Conservation (phyloP, 2,797 vertebrate species). For the Squalus acanthias region DNA sequence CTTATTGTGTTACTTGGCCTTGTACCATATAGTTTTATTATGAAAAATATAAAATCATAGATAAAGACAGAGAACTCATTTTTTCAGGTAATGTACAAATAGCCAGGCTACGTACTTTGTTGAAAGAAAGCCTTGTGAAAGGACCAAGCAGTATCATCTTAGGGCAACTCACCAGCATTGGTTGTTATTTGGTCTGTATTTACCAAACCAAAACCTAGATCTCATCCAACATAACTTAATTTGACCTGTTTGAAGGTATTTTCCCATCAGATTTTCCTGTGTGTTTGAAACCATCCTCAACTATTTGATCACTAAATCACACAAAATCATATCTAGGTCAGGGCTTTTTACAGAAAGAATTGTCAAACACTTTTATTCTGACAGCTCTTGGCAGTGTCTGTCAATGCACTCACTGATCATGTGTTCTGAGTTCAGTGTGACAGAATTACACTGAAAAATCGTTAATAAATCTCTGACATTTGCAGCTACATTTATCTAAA, state of each 20-base stretch:
- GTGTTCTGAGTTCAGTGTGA: not conserved
- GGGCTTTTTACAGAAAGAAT: not conserved
- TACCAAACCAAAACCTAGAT: not conserved
- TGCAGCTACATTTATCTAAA: not conserved
- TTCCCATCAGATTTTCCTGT: not conserved
- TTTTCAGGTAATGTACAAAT: not conserved
- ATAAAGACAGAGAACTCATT: not conserved
- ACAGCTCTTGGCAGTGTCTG: not conserved
- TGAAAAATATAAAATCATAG: not conserved
- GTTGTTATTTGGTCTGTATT: not conserved
- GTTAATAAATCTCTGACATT: constrained; percentile 5
- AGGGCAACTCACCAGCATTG: not conserved
- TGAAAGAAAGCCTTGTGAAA: not conserved
- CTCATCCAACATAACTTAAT: not conserved
- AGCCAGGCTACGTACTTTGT: not conserved
- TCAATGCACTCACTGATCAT: not conserved
- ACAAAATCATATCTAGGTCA: not conserved
- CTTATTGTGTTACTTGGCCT: not conserved
- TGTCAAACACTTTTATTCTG: not conserved
- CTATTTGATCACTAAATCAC: not conserved
- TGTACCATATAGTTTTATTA: not conserved
- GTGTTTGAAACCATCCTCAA: not conserved
- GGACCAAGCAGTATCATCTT: not conserved
- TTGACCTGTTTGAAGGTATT: not conserved
- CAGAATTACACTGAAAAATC: not conserved